Percentiles rank a stretch among this genome's conserved stretches.
These are phyloP conservation scores for Graphium colonna DNA, from an alignment of 2,888 invertebrate species.

Conservation along the genomic window DNA sequence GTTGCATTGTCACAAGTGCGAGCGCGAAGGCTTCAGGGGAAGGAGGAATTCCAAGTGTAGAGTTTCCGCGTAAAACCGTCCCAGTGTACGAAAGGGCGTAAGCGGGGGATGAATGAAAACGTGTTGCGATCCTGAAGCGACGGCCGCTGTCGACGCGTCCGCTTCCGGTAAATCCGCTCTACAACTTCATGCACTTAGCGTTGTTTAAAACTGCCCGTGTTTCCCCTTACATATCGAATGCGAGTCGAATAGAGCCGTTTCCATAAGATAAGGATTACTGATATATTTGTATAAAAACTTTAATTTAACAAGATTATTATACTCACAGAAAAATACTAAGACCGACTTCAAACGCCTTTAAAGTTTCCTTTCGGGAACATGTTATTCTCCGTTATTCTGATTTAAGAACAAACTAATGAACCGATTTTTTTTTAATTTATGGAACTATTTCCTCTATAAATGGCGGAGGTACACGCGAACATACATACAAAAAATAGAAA, in stretches of 20 bases:
- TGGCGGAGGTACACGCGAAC: too few relatives aligned
- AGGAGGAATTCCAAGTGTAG: conserved; percentile 67
- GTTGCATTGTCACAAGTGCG: conserved; percentile 42
- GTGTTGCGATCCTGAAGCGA: conserved; percentile 77
- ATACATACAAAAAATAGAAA: too few relatives aligned
- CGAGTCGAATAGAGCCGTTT: background rate
- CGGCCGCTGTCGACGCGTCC: conserved; percentile 74
- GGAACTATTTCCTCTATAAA: too few relatives aligned
- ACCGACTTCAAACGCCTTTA: too few relatives aligned
- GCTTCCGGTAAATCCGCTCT: conserved; percentile 77
- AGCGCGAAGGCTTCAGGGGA: conserved; percentile 52
- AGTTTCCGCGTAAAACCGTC: conserved; percentile 68
- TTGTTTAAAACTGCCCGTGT: conserved; percentile 49
- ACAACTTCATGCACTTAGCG: conserved; percentile 72
- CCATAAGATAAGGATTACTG: too few relatives aligned
- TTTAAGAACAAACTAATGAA: too few relatives aligned
- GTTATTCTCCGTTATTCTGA: too few relatives aligned
- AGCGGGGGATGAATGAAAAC: conserved; percentile 76
- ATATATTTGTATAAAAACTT: too few relatives aligned
- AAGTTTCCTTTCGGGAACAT: too few relatives aligned
- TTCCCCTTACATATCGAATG: conserved; percentile 27
- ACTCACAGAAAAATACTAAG: too few relatives aligned
- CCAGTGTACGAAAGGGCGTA: conserved; percentile 56
- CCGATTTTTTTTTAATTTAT: too few relatives aligned
- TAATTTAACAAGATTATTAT: too few relatives aligned